Evolutionary conservation across 2,888 invertebrate genomes (phyloP).

Genomic region (Lumbricus terrestris): DNA sequence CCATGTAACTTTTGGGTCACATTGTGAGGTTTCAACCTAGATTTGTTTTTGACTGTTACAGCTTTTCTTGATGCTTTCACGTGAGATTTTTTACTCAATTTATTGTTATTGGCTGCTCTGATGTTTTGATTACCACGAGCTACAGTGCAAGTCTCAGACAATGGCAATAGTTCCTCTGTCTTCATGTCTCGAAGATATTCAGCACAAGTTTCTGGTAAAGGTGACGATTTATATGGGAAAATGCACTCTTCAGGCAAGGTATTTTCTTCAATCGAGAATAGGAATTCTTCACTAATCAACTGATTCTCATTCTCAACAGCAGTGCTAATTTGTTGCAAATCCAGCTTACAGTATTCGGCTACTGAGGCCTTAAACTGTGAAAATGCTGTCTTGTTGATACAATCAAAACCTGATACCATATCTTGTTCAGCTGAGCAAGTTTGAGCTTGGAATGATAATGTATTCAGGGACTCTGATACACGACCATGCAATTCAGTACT

Average conservation of each 20-base stretch:
- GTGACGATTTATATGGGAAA: neutral
- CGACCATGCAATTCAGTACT: too few relatives aligned
- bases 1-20: neutral
- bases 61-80: neutral
- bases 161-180: neutral
- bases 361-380: too few relatives aligned
- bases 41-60: neutral
- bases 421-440: too few relatives aligned
- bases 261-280: too few relatives aligned
- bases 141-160: neutral
- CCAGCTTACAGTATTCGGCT: too few relatives aligned
- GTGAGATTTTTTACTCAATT: neutral
- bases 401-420: too few relatives aligned
- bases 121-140: neutral
- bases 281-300: too few relatives aligned
- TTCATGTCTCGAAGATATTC: neutral
- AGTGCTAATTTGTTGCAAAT: too few relatives aligned
- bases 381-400: too few relatives aligned
- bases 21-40: neutral
- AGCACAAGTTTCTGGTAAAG: neutral
- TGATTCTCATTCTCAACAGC: too few relatives aligned
- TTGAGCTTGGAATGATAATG: too few relatives aligned
- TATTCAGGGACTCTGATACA: too few relatives aligned
- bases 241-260: neutral
- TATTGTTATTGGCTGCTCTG: neutral